Base-by-base conservation (phyloP, 2,888 invertebrate species). In the Mayetiola destructor region DNA sequence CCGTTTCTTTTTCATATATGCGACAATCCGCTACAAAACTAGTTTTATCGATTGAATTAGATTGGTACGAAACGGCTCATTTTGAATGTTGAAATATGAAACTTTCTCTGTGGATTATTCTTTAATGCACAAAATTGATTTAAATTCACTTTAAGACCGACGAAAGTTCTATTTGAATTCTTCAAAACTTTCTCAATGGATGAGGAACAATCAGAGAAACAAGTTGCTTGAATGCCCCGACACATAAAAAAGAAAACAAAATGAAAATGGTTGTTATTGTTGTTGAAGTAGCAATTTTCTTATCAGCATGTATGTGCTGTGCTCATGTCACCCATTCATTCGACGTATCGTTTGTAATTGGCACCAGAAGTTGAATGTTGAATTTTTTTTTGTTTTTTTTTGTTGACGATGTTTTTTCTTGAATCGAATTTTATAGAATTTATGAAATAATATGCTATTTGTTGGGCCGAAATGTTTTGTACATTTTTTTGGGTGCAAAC, bases 251-350 rank as follows among this genome's bases (percentile, higher is more conserved):
- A n/a, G n/a, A n/a, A n/a, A n/a, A n/a, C n/a, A 36, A 36, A 36
- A 18, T 16, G 42, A 4, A 42, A 42, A 42, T 2, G 3, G n/a
- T n/a, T n/a, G n/a, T n/a, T n/a, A n/a, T n/a, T n/a, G n/a, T 2
- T 42, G 42, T 42, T 42, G 21, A 42, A 42, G 23, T 42, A 42
- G 42, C 23, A 42, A 42, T 42, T 42, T 42, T 42, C 42, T 23
- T 23, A 42, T 42, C 42, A 42, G 23, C 21, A 21, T 32, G 32
- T 32, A 32, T 12, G 12, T 32, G 32, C 32, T 9, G 32, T n/a
- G n/a, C n/a, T n/a, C n/a, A n/a, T n/a, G n/a, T n/a, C n/a, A n/a
- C n/a, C n/a, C 32, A 32, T 6, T 32, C 8, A 32, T 9, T 12
- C 32, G 32, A 12, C 32, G 32, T 32, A 32, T 6, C 12, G 6